These are phyloP conservation scores for Gallinago paraguaiae DNA, from an alignment of 2,113 vertebrate genomes.

Conservation along the genomic window DNA sequence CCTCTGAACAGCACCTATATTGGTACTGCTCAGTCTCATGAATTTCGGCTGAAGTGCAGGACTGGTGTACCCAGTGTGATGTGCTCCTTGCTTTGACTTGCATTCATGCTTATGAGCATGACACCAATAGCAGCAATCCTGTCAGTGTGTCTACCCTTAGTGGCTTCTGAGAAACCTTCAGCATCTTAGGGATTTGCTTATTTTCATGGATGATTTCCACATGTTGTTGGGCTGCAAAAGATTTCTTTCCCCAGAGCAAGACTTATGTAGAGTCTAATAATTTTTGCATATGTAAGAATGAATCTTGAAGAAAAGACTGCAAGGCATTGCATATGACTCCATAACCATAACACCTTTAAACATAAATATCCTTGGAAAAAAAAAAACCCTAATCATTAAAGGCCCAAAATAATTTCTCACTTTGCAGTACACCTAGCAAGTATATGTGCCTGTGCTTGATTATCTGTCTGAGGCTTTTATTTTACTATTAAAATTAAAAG, in stretches of 20 bases:
- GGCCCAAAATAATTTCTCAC: not conserved
- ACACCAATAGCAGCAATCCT: not conserved
- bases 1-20: rapidly evolving
- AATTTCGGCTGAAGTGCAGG: not conserved
- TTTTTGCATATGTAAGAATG: not conserved
- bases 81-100: not conserved
- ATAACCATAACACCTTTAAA: not conserved
- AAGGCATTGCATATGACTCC: not conserved
- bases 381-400: not conserved
- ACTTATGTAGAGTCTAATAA: not conserved
- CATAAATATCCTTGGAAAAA: not conserved
- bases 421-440: not conserved
- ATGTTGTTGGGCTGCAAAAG: not conserved
- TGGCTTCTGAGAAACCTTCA: not conserved
- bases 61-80: not conserved
- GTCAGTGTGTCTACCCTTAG: not conserved
- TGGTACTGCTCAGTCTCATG: not conserved
- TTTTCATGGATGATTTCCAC: not conserved
- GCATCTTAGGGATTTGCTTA: not conserved
- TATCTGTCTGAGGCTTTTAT: not conserved
- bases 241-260: not conserved
- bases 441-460: not conserved
- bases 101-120: rapidly evolving
- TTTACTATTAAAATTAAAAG: not conserved
- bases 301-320: not conserved